Evolutionary conservation across 2,797 vertebrate genomes (phyloP).

Genomic region (Danio aesculapii): DNA sequence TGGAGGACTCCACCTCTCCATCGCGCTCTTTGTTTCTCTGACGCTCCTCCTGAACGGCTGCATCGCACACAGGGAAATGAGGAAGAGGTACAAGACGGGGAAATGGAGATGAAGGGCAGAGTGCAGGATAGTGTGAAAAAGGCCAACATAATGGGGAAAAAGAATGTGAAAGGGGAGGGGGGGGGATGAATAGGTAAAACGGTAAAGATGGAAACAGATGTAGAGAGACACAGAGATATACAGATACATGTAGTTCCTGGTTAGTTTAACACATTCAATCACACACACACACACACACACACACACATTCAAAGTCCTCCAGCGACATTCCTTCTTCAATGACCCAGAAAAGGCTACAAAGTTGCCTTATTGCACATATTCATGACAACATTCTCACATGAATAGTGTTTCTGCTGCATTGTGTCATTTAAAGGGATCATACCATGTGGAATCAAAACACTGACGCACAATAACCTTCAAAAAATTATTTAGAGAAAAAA

Average conservation of each 20-base stretch:
- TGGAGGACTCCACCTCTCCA: conserved; percentile 84
- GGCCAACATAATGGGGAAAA: conserved; percentile 2
- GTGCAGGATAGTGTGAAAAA: conserved; percentile 16
- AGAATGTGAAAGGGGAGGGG: not conserved
- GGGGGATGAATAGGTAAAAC: conserved; percentile 9
- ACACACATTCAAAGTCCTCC: conserved; percentile 19
- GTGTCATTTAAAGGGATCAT: conserved; percentile 27
- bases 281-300: conserved; percentile 40
- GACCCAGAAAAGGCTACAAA: conserved; percentile 5
- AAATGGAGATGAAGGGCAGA: not conserved
- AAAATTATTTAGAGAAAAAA: not conserved
- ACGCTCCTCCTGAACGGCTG: conserved; percentile 94
- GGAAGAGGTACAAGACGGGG: conserved; percentile 13
- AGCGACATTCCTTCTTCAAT: not conserved
- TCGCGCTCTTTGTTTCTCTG: conserved; percentile 89
- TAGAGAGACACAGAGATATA: conserved; percentile 58
- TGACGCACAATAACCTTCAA: too few species aligned
- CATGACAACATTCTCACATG: conserved; percentile 25
- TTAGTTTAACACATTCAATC: conserved; percentile 60
- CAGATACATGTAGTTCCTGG: conserved; percentile 62
- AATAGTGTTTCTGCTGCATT: not conserved
- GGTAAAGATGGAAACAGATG: conserved; percentile 34
- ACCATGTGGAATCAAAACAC: not conserved
- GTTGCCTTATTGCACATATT: not conserved
- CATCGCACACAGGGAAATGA: conserved; percentile 26